Base-by-base conservation (phyloP, 2,888 invertebrate genomes). In the Caradrina clavipalpis region DNA sequence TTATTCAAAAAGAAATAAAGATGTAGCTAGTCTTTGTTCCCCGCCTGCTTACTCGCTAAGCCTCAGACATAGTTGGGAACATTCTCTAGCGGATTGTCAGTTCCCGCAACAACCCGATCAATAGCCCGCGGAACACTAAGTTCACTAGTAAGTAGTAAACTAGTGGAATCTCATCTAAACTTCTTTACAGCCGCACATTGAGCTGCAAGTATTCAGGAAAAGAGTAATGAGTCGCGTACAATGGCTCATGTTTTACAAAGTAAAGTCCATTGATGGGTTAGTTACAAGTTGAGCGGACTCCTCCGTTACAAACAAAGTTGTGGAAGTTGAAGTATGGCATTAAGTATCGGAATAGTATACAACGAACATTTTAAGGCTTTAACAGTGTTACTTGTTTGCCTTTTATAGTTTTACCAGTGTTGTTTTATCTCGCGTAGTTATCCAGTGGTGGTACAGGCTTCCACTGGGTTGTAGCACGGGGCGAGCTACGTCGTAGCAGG, bases 111-210 rank as follows among this genome's bases (percentile, higher is more conserved):
- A 31, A 11, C 11, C 13, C 21, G 17, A 50, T 42, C 70, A 11
- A 76, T 45, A 59, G 54, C 49, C 35, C 17, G 22, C 47, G 15
- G 22, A 19, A 45, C 76, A 68, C n/a, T 39, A 69, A 71, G 31
- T 60, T 51, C 21, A 60, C 50, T 21, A 35, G 75, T n/a, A 57
- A 76, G 22, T 54, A 15, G 45, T 49, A 10, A 61, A 71, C 50
- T 76, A 39, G 1, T 58, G 39, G 71, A 49, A 77, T 77, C 77
- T 77, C 73, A 73, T 73, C 51, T 56, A 70, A 73, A 73, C 61
- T 73, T 70, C 47, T 61, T 53, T 61, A 51, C 42, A 56, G 50
- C 7, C 26, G 7, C 45, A 31, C 51, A 39, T 56, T 53, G 47
- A 53, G 26, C 22, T 42, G 39, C 39, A 54, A 68, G 57, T 54